These are phyloP conservation scores for Chirona hameri DNA, from an alignment of 2,888 invertebrate genomes.

Conservation along the genomic window DNA sequence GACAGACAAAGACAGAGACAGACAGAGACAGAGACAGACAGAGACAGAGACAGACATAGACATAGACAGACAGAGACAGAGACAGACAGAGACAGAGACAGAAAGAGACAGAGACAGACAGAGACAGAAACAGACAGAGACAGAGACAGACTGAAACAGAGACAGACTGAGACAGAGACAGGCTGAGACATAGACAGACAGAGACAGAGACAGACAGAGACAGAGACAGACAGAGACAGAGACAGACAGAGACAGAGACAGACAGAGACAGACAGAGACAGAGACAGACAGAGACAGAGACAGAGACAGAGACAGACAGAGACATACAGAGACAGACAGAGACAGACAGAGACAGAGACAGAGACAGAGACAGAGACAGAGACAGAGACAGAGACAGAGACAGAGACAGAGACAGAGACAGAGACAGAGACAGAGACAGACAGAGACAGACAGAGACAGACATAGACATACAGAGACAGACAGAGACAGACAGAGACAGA, in stretches of 20 bases:
- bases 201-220: not conserved
- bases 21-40: too few species aligned
- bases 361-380: slow-evolving; percentile 3
- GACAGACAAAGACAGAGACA: too few species aligned
- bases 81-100: not conserved
- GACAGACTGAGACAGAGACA: not conserved
- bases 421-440: not conserved
- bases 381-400: slow-evolving; percentile 3
- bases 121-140: too few species aligned
- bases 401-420: not conserved
- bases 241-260: slow-evolving; percentile 7
- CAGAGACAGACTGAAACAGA: not conserved
- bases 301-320: not conserved
- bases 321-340: not conserved
- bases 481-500: slow-evolving; percentile 1
- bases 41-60: too few species aligned
- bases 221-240: not conserved
- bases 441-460: too few species aligned
- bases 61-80: too few species aligned
- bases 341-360: not conserved
- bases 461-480: slow-evolving; percentile 4
- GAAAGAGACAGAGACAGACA: not conserved
- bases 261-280: not conserved
- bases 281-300: slow-evolving; percentile 6
- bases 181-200: not conserved